Conservation (phyloP, 2,113 vertebrate genomes). For the Podiceps cristatus region DNA sequence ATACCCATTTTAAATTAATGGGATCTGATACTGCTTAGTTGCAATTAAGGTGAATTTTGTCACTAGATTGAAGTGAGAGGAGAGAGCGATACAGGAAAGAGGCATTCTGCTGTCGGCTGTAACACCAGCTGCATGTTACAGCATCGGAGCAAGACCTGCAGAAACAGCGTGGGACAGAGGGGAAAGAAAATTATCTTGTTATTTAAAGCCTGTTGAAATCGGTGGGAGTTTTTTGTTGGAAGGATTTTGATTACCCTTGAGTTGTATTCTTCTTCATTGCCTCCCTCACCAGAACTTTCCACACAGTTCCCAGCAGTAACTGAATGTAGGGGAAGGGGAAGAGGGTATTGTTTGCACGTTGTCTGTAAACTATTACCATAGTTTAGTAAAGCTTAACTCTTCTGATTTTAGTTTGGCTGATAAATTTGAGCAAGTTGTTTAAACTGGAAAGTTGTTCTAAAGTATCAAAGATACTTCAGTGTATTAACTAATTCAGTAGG, state of each 20-base stretch:
- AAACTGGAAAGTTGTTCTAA: slow-evolving; percentile 8
- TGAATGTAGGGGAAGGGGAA: not conserved
- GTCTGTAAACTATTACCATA: slow-evolving; percentile 7
- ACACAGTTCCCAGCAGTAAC: not conserved
- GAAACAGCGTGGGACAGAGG: not conserved
- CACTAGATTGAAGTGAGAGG: not conserved
- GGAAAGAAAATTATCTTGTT: not conserved
- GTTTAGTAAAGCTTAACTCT: slow-evolving; percentile 34
- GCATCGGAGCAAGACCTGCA: not conserved
- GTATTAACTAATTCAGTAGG: slow-evolving; percentile 16
- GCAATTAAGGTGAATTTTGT: not conserved
- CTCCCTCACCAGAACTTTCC: not conserved
- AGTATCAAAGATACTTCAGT: not conserved
- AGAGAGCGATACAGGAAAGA: not conserved
- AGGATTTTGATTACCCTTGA: not conserved
- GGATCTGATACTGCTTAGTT: not conserved
- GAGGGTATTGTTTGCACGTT: not conserved
- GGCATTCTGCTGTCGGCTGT: not conserved
- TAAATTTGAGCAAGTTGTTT: slow-evolving; percentile 25
- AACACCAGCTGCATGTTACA: not conserved
- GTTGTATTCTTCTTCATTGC: not conserved
- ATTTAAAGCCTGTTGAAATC: not conserved
- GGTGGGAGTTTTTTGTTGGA: not conserved
- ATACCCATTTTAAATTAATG: not conserved
- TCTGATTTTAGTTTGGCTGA: slow-evolving; percentile 31